Base-by-base conservation (phyloP, 2,888 invertebrate genomes). In the Dioctria linearis region DNA sequence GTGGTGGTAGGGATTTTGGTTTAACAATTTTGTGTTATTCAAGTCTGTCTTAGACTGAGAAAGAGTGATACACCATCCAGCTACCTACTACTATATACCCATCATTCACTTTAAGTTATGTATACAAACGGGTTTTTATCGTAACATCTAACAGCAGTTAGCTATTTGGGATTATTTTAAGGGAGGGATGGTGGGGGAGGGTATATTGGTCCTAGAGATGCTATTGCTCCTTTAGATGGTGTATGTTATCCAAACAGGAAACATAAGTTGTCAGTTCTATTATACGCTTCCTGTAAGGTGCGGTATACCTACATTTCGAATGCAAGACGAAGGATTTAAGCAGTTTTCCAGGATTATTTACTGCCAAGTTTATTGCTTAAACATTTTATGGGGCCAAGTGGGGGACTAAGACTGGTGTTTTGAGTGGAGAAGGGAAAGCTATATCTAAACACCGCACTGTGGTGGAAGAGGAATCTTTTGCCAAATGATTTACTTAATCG, bases 401-500 rank as follows among this genome's bases (percentile, higher is more conserved):
- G 42, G 57, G 42, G 73, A 11, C 71, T 25, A 49, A 37, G 71
- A 71, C 51, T 37, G 39, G 54, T 6, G 54, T 46, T 49, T 39
- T 57, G 11, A 39, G 37, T 51, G 51, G 54, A 6, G 11, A n/a
- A 25, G 65, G 25, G 25, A 25, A 25, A 25, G 25, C 25, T 25
- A 25, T 25, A 25, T 25, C 25, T 25, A 25, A 25, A 25, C 25
- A 25, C 25, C 4, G 59, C 25, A 25, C 25, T 13, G 59, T 59
- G 2, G 13, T 61, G 39, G 42, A 59, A 59, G 73, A 46, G 46
- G 13, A 39, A 25, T 2, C 49, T 76, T 49, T 49, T 25, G 39
- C 37, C 51, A 66, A 80, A 80, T 61, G 71, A 71, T 73, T 80
- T 71, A 80, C 71, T 73, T 80, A 80, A 80, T 69, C 67, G 69